These are phyloP conservation scores for Eupithecia exiguata DNA, from an alignment of 2,888 invertebrate genomes.

Conservation along the genomic window DNA sequence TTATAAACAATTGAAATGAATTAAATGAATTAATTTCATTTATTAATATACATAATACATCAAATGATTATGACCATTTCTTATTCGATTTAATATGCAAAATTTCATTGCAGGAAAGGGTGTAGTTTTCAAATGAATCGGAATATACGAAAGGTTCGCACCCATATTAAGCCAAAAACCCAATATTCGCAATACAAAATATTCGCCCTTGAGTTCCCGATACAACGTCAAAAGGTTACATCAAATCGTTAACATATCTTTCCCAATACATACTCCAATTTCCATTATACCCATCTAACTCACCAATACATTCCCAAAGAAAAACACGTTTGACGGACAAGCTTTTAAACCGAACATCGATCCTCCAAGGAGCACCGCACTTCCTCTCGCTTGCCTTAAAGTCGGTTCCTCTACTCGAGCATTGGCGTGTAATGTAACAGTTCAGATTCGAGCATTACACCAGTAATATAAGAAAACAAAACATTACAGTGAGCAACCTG, in stretches of 20 bases:
- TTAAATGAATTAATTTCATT: too few species aligned
- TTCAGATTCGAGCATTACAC: not conserved
- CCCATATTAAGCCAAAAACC: not conserved
- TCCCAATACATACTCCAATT: slow-evolving; percentile 11
- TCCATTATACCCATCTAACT: slow-evolving; percentile 19
- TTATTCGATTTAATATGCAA: too few species aligned
- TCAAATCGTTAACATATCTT: slow-evolving; percentile 12
- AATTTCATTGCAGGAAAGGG: too few species aligned
- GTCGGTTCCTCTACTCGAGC: not conserved
- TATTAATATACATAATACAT: too few species aligned
- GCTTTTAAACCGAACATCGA: slow-evolving; percentile 54
- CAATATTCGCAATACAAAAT: not conserved
- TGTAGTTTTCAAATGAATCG: too few species aligned
- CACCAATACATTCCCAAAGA: slow-evolving; percentile 36
- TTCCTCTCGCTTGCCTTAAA: slow-evolving; percentile 24
- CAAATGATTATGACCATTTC: too few species aligned
- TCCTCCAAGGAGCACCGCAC: slow-evolving; percentile 51
- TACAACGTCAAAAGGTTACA: slow-evolving; percentile 7
- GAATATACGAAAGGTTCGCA: too few species aligned
- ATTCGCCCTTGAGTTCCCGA: not conserved
- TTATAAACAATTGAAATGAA: too few species aligned
- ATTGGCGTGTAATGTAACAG: not conserved
- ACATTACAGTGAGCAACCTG: not conserved
- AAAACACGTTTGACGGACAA: slow-evolving; percentile 44
- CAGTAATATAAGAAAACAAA: not conserved